Conservation (phyloP, 1,140 invertebrate species). For the Zaprionus nigranus region DNA sequence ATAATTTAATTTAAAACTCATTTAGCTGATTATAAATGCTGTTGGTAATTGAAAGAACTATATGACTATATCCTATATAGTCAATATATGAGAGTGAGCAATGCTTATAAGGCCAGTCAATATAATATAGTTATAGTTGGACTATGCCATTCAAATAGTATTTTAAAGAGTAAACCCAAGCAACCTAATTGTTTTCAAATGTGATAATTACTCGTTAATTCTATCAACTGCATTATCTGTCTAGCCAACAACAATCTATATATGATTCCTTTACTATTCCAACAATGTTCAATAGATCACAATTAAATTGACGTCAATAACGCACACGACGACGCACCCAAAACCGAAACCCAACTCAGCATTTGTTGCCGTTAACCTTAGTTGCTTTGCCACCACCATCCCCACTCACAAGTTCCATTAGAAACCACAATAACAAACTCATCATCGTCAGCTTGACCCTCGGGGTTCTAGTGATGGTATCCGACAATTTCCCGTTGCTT, state of each 20-base stretch:
- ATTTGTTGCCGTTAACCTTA: slow-evolving; percentile 25
- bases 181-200: background rate
- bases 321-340: slow-evolving; percentile 30
- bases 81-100: background rate
- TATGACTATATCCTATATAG: too few species aligned
- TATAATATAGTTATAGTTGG: background rate
- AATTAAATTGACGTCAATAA: slow-evolving; percentile 53
- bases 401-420: background rate
- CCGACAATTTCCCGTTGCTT: slow-evolving; percentile 52
- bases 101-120: background rate
- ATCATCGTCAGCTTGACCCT: slow-evolving; percentile 36
- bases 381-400: background rate
- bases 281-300: slow-evolving; percentile 7
- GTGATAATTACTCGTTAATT: background rate
- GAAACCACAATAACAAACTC: slow-evolving; percentile 40
- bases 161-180: background rate
- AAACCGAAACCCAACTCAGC: slow-evolving; percentile 35
- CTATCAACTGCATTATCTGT: background rate
- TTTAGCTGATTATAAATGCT: background rate
- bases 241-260: background rate
- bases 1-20: slow-evolving; percentile 9
- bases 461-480: slow-evolving; percentile 11
- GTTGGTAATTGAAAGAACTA: background rate
- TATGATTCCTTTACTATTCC: background rate
- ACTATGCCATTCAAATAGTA: background rate